Conservation (phyloP, 2,113 vertebrate genomes). For the Talpa occidentalis region DNA sequence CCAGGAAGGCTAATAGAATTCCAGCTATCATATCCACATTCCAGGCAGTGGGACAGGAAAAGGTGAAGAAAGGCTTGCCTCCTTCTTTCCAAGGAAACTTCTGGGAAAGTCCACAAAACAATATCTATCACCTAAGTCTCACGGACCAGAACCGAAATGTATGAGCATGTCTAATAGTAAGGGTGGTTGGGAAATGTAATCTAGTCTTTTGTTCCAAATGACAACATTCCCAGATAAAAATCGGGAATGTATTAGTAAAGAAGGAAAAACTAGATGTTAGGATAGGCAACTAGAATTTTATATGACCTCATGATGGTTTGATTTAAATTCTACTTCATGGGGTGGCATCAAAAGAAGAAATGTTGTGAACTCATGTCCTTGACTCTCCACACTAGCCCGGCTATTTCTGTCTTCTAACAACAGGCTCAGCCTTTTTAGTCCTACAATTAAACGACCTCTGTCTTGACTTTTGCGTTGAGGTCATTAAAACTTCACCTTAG, state of each 20-base stretch:
- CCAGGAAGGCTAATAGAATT: neutral
- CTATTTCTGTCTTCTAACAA: neutral
- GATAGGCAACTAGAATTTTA: neutral
- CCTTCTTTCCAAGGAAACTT: neutral
- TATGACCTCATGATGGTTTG: neutral
- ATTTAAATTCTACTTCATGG: neutral
- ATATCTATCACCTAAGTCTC: neutral
- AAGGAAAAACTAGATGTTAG: neutral
- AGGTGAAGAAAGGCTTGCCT: neutral
- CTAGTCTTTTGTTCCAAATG: neutral
- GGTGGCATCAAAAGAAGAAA: neutral
- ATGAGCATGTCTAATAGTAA: neutral
- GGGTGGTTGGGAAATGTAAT: neutral
- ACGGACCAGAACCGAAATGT: neutral
- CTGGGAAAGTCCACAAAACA: neutral
- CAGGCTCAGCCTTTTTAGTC: neutral
- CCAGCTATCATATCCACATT: neutral
- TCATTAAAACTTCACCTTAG: neutral
- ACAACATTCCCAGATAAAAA: neutral
- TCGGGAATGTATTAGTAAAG: neutral
- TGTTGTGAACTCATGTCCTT: neutral
- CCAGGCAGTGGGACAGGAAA: slow-evolving; percentile 12
- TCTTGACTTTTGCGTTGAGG: neutral
- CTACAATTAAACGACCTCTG: neutral
- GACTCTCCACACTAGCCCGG: neutral